Evolutionary conservation across 2,888 invertebrate species (phyloP).

Genomic region (Thera obeliscata): DNA sequence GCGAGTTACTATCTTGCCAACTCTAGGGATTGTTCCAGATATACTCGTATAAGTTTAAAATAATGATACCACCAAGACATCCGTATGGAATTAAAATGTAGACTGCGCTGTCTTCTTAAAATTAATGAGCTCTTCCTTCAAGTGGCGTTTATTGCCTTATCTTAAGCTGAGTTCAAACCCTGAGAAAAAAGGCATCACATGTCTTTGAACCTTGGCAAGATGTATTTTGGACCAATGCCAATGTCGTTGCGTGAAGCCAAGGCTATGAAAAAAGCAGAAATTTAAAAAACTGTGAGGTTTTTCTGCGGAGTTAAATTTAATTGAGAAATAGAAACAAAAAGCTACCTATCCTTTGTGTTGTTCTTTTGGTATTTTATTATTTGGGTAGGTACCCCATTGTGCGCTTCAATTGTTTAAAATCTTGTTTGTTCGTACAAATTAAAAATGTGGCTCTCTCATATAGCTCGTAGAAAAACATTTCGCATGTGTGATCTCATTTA

Average conservation of each 20-base stretch:
- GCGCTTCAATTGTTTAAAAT: not conserved
- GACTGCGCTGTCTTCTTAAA: constrained; percentile 67
- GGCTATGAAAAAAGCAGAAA: constrained; percentile 60
- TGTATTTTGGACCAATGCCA: constrained; percentile 73
- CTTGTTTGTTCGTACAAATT: not conserved
- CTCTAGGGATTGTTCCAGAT: not conserved
- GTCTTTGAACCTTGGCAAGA: constrained; percentile 82
- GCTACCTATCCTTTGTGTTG: constrained; percentile 6
- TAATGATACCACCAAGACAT: constrained; percentile 48
- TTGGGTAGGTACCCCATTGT: not conserved
- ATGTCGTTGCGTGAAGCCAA: constrained; percentile 65
- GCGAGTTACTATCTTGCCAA: constrained; percentile 5
- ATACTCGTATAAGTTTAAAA: not conserved
- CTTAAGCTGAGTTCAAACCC: constrained; percentile 69
- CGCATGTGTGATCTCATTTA: constrained; percentile 16
- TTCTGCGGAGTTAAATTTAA: constrained; percentile 44
- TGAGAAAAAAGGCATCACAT: constrained; percentile 69
- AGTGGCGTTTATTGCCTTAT: constrained; percentile 79
- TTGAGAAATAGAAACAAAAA: constrained; percentile 41
- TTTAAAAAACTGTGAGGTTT: constrained; percentile 40
- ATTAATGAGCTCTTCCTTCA: constrained; percentile 74
- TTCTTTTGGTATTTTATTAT: constrained; percentile 1
- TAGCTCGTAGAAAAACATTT: constrained; percentile 11
- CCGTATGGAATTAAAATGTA: constrained; percentile 55
- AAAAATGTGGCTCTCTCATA: not conserved